phyloP scores from a whole-genome alignment of 30 jellyfish, hydroid and myxozoan genomes.

The Clytia hemisphaerica region DNA sequence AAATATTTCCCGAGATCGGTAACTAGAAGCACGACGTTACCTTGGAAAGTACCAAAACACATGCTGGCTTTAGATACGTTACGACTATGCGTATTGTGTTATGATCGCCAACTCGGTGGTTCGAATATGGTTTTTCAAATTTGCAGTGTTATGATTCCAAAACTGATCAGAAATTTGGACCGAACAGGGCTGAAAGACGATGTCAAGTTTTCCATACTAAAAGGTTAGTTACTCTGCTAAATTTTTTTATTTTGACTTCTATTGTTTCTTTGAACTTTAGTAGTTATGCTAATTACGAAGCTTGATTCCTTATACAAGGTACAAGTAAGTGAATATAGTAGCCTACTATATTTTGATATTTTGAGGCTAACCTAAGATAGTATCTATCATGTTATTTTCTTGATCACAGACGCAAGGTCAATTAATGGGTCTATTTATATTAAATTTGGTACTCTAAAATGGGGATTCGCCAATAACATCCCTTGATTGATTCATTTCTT shows the following conservation, averaged over 20 bases:
- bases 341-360: too few relatives aligned
- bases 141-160: constrained; percentile 73
- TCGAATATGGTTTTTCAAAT: constrained; percentile 60
- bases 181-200: constrained; percentile 30
- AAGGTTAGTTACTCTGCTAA: constrained; percentile 17
- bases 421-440: too few relatives aligned
- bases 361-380: too few relatives aligned
- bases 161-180: constrained; percentile 45
- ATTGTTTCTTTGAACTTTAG: too few relatives aligned
- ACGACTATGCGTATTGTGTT: constrained; percentile 34
- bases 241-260: too few relatives aligned
- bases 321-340: too few relatives aligned
- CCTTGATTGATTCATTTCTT: not conserved
- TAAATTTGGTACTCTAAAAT: too few relatives aligned
- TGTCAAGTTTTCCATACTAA: constrained; percentile 30
- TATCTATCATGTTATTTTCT: too few relatives aligned
- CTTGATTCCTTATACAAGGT: too few relatives aligned
- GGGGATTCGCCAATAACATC: not conserved
- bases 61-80: constrained; percentile 34
- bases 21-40: constrained; percentile 17
- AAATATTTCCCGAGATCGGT: constrained; percentile 28
- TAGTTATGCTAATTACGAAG: too few relatives aligned
- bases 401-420: too few relatives aligned
- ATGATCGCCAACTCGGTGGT: constrained; percentile 15
- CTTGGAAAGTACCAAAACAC: constrained; percentile 55